Conservation (phyloP, 2,797 vertebrate species). For the Lacerta agilis region DNA sequence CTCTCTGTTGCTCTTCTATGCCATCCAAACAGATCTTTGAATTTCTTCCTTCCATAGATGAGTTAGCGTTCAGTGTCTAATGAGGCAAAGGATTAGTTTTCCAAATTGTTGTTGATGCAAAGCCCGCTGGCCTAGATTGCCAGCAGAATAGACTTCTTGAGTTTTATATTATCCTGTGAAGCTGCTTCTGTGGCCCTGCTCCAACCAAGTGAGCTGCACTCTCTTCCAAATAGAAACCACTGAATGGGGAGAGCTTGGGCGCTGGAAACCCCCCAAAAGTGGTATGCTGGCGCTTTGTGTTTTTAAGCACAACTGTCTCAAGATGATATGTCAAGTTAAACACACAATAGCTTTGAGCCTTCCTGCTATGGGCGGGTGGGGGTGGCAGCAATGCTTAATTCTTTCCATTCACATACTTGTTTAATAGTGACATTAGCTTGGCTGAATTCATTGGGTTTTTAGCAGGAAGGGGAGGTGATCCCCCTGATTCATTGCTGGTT, state of each 20-base stretch:
- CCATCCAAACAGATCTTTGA: not conserved
- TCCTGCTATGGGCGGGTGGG: not conserved
- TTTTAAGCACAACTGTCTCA: not conserved
- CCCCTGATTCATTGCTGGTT: not conserved
- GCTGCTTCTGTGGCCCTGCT: not conserved
- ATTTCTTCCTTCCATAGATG: not conserved
- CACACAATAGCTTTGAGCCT: not conserved
- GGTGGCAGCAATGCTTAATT: not conserved
- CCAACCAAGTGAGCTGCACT: not conserved
- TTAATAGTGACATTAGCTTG: not conserved
- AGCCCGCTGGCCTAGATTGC: not conserved
- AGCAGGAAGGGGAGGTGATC: not conserved
- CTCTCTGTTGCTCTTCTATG: not conserved
- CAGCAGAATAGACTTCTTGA: not conserved
- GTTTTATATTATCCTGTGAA: not conserved
- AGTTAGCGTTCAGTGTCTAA: not conserved
- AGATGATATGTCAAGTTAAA: constrained; percentile 11
- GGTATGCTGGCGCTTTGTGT: not conserved
- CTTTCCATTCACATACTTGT: not conserved
- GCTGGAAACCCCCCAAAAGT: not conserved
- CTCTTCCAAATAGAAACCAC: not conserved
- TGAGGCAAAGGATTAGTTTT: not conserved
- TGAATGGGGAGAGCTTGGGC: not conserved
- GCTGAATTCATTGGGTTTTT: not conserved
- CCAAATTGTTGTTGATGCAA: not conserved